These are phyloP conservation scores for Eupithecia pulchellata DNA, from an alignment of 2,888 invertebrate genomes.

Conservation along the genomic window DNA sequence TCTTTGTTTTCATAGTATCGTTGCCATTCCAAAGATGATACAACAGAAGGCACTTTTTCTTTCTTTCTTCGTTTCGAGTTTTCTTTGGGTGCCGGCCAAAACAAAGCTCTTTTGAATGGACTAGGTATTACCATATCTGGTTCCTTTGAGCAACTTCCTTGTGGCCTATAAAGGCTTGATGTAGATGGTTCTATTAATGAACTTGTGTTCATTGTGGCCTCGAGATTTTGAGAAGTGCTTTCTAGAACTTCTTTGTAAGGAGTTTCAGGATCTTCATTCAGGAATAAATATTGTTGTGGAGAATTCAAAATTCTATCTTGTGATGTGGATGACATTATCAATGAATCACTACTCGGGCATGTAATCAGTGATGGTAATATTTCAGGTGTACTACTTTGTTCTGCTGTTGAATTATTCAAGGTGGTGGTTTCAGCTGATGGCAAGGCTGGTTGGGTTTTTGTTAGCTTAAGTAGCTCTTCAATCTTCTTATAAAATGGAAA, in stretches of 20 bases:
- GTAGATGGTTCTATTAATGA: no score
- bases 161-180: no score
- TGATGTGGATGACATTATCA: conserved; percentile 26
- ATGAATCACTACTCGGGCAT: conserved; percentile 15
- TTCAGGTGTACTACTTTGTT: conserved; percentile 4
- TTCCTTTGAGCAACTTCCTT: no score
- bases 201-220: no score
- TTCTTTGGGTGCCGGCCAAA: conserved; percentile 43
- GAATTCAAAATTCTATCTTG: conserved; percentile 26
- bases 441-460: no score
- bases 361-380: conserved; percentile 14
- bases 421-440: neutral
- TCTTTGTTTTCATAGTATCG: conserved; percentile 36
- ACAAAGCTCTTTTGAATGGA: conserved; percentile 43
- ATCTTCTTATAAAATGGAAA: neutral
- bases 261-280: no score
- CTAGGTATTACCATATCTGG: conserved; percentile 36
- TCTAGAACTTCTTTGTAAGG: no score
- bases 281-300: no score
- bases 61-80: conserved; percentile 39
- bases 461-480: no score
- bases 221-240: no score
- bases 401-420: neutral
- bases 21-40: conserved; percentile 30
- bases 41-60: conserved; percentile 36